phyloP scores from a whole-genome alignment of 2,797 vertebrate species.

The Anguilla pacifica region DNA sequence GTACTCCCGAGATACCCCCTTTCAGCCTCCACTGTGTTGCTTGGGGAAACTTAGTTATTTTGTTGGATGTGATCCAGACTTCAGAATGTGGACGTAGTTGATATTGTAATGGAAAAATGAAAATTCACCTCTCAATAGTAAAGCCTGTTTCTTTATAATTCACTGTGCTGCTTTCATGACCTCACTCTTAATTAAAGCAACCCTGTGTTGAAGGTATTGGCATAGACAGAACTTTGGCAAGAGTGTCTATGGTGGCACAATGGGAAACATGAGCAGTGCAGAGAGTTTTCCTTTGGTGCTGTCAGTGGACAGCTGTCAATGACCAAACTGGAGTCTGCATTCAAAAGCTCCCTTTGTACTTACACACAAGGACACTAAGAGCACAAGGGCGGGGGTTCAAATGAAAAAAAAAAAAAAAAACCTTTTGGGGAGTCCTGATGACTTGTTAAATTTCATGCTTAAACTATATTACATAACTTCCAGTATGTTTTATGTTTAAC shows the following conservation, averaged over 20 bases:
- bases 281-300: not conserved
- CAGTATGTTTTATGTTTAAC: not conserved
- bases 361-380: too few relatives aligned
- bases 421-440: too few relatives aligned
- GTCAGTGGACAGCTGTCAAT: not conserved
- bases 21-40: not conserved
- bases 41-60: not conserved
- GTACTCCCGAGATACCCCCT: not conserved
- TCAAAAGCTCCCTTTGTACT: too few relatives aligned
- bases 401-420: too few relatives aligned
- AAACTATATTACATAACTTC: not conserved
- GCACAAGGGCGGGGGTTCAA: too few relatives aligned
- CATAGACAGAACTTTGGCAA: not conserved
- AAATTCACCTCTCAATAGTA: not conserved
- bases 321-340: too few relatives aligned
- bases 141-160: not conserved
- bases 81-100: not conserved
- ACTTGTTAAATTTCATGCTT: not conserved
- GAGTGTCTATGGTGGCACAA: not conserved
- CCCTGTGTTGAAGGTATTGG: not conserved
- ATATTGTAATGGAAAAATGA: not conserved
- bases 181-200: not conserved
- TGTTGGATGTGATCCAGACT: not conserved
- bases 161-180: not conserved
- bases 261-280: not conserved